Conservation (phyloP, 2,888 invertebrate genomes). For the Drosophila neonasuta region DNA sequence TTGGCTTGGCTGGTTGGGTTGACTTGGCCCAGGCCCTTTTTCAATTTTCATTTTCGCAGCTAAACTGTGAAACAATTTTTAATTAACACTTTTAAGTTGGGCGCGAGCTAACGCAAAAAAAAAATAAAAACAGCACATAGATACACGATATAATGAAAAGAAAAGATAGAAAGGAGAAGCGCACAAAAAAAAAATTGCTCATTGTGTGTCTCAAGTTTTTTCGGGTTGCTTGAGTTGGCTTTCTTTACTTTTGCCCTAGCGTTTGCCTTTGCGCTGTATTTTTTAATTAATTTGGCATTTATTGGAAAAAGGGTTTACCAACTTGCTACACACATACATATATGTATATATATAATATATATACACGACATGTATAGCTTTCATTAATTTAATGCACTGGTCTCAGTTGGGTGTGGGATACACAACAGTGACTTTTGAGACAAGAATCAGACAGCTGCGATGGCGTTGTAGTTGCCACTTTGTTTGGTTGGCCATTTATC, state of each 20-base stretch:
- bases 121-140: slow-evolving; percentile 51
- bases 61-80: slow-evolving; percentile 81
- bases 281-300: slow-evolving; percentile 79
- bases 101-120: slow-evolving; percentile 35
- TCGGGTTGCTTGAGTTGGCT: slow-evolving; percentile 67
- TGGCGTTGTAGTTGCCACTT: slow-evolving; percentile 30
- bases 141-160: slow-evolving; percentile 54
- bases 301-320: slow-evolving; percentile 72
- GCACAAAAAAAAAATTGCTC: slow-evolving; percentile 50
- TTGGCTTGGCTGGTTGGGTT: slow-evolving; percentile 37
- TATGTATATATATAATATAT: slow-evolving; percentile 28
- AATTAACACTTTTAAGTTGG: slow-evolving; percentile 80
- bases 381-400: slow-evolving; percentile 73
- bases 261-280: slow-evolving; percentile 73
- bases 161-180: slow-evolving; percentile 41
- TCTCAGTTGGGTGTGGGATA: slow-evolving; percentile 41
- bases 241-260: slow-evolving; percentile 60
- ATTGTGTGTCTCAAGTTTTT: slow-evolving; percentile 74
- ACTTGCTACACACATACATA: slow-evolving; percentile 30
- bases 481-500: slow-evolving; percentile 52
- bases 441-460: slow-evolving; percentile 48
- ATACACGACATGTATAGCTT: slow-evolving; percentile 36
- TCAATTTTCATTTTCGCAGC: slow-evolving; percentile 80
- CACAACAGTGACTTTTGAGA: slow-evolving; percentile 45
- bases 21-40: slow-evolving; percentile 64